These are phyloP conservation scores for Drosophila peninsularis DNA, from an alignment of 2,888 invertebrate species.

Conservation along the genomic window DNA sequence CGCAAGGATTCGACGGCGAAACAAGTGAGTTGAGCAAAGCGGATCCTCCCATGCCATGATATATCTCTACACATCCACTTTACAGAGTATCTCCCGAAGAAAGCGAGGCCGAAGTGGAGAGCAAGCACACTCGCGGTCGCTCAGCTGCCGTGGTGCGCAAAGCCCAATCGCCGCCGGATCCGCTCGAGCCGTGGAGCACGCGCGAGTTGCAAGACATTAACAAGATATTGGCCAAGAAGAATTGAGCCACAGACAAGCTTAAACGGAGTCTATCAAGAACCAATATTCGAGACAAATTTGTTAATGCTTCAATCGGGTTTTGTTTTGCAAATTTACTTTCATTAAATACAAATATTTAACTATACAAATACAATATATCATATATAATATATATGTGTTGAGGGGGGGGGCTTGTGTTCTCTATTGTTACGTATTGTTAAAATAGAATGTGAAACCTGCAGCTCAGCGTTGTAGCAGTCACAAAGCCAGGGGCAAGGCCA, in stretches of 20 bases:
- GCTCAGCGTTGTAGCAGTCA: constrained; percentile 1
- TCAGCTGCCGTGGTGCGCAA: constrained; percentile 73
- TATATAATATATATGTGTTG: constrained; percentile 15
- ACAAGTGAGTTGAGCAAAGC: constrained; percentile 65
- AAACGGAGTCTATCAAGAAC: background rate
- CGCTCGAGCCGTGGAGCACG: constrained; percentile 90
- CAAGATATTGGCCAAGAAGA: constrained; percentile 85
- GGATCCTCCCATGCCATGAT: background rate
- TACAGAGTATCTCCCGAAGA: constrained; percentile 81
- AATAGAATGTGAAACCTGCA: constrained; percentile 39
- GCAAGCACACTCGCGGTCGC: constrained; percentile 55
- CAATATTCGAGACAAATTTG: too few species aligned
- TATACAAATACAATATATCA: constrained; percentile 28
- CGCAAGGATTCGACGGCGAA: constrained; percentile 79
- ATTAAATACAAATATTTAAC: constrained; percentile 37
- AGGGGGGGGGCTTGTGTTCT: background rate
- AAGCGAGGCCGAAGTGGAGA: constrained; percentile 67
- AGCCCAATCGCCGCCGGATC: constrained; percentile 86
- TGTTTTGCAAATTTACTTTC: constrained; percentile 29
- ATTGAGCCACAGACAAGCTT: constrained; percentile 19
- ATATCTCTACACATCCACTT: background rate
- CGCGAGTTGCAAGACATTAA: constrained; percentile 89
- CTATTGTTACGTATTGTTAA: constrained; percentile 27
- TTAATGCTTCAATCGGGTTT: constrained; percentile 19
- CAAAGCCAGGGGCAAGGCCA: constrained; percentile 13